These are phyloP conservation scores for Drosophila sordidapex DNA, from an alignment of 2,888 invertebrate species.

Conservation along the genomic window DNA sequence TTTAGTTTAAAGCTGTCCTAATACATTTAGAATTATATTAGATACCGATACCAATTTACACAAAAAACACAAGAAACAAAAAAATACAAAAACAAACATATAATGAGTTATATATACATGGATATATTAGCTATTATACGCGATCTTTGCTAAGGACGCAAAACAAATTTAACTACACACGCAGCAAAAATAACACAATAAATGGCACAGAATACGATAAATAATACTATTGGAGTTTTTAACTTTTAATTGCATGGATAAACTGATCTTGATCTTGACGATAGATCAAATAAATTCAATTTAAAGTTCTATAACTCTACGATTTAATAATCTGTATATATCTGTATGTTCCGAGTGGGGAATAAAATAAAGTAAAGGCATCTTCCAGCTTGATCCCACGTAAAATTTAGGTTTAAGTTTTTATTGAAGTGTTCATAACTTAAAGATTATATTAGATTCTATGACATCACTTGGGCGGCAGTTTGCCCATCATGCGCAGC, in stretches of 20 bases:
- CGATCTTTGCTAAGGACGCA: slow-evolving; percentile 39
- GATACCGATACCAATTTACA: slow-evolving; percentile 49
- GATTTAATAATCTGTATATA: not conserved
- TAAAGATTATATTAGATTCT: slow-evolving; percentile 21
- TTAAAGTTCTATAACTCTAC: not conserved
- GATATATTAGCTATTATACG: slow-evolving; percentile 61
- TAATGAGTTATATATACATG: slow-evolving; percentile 58
- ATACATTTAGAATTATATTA: slow-evolving; percentile 63
- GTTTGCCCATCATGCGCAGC: slow-evolving; percentile 84
- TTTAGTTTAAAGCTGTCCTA: slow-evolving; percentile 71
- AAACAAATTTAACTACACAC: slow-evolving; percentile 62
- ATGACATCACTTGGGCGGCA: slow-evolving; percentile 65
- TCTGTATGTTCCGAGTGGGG: not conserved
- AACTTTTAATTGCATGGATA: not conserved
- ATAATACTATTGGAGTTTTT: slow-evolving; percentile 15
- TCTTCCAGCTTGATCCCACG: not conserved
- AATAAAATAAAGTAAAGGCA: not conserved
- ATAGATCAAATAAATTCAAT: not conserved
- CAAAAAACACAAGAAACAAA: slow-evolving; percentile 10
- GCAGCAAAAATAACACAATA: slow-evolving; percentile 66
- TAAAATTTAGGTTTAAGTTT: not conserved
- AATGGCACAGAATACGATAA: slow-evolving; percentile 71
- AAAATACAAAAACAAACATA: slow-evolving; percentile 15
- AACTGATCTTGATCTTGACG: not conserved
- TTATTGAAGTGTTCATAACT: slow-evolving; percentile 19